Evolutionary conservation across 2,113 vertebrate genomes (phyloP).

Genomic region (Rhea pennata): DNA sequence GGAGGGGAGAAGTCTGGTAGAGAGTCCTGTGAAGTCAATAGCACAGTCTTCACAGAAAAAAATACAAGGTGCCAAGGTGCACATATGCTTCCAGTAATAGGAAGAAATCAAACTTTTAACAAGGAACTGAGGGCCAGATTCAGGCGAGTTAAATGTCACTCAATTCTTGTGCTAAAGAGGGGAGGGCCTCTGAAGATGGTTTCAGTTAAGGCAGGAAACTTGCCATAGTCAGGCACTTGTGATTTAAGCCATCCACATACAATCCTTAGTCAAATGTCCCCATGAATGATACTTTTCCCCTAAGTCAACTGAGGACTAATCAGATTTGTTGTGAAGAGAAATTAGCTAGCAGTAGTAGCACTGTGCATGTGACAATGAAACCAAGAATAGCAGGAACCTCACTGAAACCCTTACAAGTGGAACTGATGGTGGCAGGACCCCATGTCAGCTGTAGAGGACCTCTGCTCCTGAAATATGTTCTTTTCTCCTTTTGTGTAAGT

Average conservation of each 20-base stretch:
- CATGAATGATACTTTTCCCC: slow-evolving; percentile 18
- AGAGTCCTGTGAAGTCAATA: too few relatives aligned
- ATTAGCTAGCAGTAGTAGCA: background rate
- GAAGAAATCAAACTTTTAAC: background rate
- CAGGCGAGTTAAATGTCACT: background rate
- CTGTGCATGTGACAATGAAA: background rate
- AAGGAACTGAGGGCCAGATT: background rate
- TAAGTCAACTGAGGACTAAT: background rate
- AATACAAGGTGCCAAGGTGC: background rate
- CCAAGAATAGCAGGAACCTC: background rate
- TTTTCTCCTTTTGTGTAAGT: background rate
- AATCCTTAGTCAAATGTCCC: background rate
- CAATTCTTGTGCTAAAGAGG: background rate
- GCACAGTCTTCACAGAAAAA: background rate
- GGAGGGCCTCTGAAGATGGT: background rate
- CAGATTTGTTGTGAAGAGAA: background rate
- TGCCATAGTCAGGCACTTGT: background rate
- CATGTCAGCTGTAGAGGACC: background rate
- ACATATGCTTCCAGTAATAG: background rate
- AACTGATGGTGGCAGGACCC: background rate
- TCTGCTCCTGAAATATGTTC: background rate
- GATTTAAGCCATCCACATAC: background rate
- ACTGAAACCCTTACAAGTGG: background rate
- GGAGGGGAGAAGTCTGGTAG: background rate
- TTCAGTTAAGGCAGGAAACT: background rate